Base-by-base conservation (phyloP, 2,888 invertebrate species). In the Polydrusus tereticollis region DNA sequence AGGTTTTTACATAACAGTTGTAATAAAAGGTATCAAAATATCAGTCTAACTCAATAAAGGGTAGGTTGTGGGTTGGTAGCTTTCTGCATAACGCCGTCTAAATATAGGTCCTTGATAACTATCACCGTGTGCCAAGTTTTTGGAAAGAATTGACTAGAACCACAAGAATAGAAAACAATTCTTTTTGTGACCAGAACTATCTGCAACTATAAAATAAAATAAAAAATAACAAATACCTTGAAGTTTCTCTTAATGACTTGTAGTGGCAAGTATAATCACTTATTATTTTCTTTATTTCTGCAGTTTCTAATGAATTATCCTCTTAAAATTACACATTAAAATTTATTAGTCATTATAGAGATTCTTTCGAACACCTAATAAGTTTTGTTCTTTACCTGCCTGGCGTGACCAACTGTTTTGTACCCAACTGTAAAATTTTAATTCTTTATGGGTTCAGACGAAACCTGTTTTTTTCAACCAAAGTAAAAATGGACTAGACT, bases 331-430 rank as follows among this genome's bases (percentile, higher is more conserved):
- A 38, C 33, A 50, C 47, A 68, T 68, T 68, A 68, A 69, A 62
- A 62, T 69, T 69, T 69, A 69, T 69, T 62, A 62, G 69, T 69
- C 69, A 69, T 69, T 69, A 69, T 43, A 55, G n/a, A 62, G 59
- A 63, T 62, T 63, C 63, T 57, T 68, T 57, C 26, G 45, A 52
- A 55, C 62, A 69, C 69, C 69, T 63, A 62, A 69, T 69, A 63
- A 52, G 62, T 69, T 69, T 58, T 59, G 59, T 67, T 67, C 59
- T 58, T 67, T 59, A 58, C 67, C 59, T 58, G 59, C 38, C n/a
- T 14, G 50, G 47, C 67, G 58, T 45, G 59, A 67, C 67, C 67
- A 67, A 67, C 67, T 67, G 67, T 47, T n/a, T n/a, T 67, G 67
- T 43, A 45, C 36, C 57, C 67, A 67, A 67, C 59, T 45, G 59